Base-by-base conservation (phyloP, 2,888 invertebrate species). In the Schizotus pectinicornis region DNA sequence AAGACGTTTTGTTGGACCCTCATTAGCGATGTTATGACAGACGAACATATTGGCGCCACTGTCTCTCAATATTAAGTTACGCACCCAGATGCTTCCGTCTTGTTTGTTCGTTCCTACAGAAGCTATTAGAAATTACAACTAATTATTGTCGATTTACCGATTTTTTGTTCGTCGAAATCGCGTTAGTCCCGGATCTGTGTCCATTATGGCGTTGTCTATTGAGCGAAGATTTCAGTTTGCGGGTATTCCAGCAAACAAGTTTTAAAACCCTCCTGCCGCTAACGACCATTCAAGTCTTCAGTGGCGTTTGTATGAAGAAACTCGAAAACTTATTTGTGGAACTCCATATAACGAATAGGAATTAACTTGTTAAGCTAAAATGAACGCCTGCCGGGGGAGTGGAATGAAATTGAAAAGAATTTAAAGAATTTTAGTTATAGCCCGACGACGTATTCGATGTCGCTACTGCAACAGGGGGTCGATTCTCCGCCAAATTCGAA, bases 331-430 rank as follows among this genome's bases (percentile, higher is more conserved):
- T 64, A 66, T 62, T 62, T 59, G 69, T 57, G 59, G 57, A 52
- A 63, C 65, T 63, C 61, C 68, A 61, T 58, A 69, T 69, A 70
- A 68, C 68, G 70, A 71, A 68, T 68, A 67, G 65, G 72, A 71
- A 73, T 73, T 73, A 73, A 73, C 73, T 73, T 72, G 73, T 72
- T 73, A 73, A 70, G 73, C 68, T 70, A 69, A 71, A 72, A 72
- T 69, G 69, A 70, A 67, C 69, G 65, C 58, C 58, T 61, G 59
- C 61, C 60, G 61, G 64, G 63, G 64, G 65, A 60, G 63, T 62
- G 67, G 65, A 64, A 72, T 68, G 69, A 69, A 72, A 72, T 70
- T 67, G 68, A 69, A 71, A 69, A 69, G 68, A 70, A 68, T 69
- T 68, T 65, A 60, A 62, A 67, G 69, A 68, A 69, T 67, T 67